phyloP scores from a whole-genome alignment of 2,797 vertebrate species.

The Sylvia borin region DNA sequence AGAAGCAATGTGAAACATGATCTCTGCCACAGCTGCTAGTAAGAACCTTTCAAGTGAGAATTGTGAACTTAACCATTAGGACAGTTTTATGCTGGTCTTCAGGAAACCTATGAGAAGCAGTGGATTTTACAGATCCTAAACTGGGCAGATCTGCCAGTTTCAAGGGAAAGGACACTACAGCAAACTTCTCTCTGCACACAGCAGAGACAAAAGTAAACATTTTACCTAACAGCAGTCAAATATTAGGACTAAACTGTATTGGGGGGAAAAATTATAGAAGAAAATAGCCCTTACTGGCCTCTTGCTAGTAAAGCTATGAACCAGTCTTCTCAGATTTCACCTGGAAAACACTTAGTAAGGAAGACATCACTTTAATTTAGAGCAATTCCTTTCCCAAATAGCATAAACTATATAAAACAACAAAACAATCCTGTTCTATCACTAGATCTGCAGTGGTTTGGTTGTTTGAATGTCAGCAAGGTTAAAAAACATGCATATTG shows the following conservation, averaged over 20 bases:
- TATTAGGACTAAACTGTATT: not conserved
- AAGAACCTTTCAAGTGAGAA: not conserved
- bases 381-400: not conserved
- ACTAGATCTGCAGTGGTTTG: not conserved
- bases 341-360: not conserved
- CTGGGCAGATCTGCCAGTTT: not conserved
- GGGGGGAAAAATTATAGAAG: not conserved
- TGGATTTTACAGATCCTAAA: not conserved
- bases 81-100: not conserved
- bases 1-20: not conserved
- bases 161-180: not conserved
- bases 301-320: not conserved
- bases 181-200: not conserved
- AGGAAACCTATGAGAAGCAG: not conserved
- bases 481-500: not conserved
- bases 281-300: not conserved
- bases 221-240: not conserved
- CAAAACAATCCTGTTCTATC: not conserved
- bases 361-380: not conserved
- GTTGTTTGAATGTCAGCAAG: not conserved
- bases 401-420: not conserved
- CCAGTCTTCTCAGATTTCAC: not conserved
- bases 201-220: not conserved
- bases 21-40: not conserved
- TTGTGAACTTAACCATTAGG: not conserved